These are phyloP conservation scores for Bubalus kerabau DNA, from an alignment of 2,113 vertebrate species.

Conservation along the genomic window DNA sequence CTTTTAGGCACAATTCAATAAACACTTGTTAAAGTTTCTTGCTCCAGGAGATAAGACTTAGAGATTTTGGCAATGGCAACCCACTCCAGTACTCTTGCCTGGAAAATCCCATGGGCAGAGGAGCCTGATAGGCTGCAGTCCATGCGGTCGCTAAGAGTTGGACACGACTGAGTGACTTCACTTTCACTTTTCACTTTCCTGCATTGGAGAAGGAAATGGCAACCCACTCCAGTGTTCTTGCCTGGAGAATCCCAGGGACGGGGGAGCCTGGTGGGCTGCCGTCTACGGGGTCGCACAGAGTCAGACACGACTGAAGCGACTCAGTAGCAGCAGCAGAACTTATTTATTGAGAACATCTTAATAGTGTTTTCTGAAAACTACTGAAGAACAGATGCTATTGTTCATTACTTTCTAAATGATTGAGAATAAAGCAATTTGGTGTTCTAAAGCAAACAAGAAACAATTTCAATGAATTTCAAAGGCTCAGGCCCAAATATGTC, in stretches of 20 bases:
- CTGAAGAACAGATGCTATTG: neutral
- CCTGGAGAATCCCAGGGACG: too few species aligned
- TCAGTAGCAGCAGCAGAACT: neutral
- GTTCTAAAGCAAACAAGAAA: neutral
- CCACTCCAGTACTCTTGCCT: too few species aligned
- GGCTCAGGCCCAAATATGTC: neutral
- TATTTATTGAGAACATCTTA: neutral
- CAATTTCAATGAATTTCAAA: neutral
- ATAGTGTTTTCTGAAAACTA: conserved; percentile 5
- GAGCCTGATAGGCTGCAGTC: too few species aligned
- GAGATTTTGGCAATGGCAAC: neutral
- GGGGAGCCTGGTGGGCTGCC: too few species aligned
- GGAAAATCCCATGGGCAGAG: too few species aligned
- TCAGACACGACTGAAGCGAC: too few species aligned
- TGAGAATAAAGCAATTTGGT: neutral
- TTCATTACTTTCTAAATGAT: neutral
- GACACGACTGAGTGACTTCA: too few species aligned
- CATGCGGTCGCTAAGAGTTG: too few species aligned
- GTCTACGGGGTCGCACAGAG: too few species aligned
- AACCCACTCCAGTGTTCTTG: too few species aligned
- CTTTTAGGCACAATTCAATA: conserved; percentile 27
- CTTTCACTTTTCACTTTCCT: too few species aligned
- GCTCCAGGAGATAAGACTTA: neutral
- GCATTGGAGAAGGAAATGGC: too few species aligned
- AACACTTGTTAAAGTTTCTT: conserved; percentile 25